Percentiles rank a stretch among this genome's conserved stretches.
phyloP scores from a whole-genome alignment of 2,888 invertebrate genomes.

The Pristionchus exspectatus region DNA sequence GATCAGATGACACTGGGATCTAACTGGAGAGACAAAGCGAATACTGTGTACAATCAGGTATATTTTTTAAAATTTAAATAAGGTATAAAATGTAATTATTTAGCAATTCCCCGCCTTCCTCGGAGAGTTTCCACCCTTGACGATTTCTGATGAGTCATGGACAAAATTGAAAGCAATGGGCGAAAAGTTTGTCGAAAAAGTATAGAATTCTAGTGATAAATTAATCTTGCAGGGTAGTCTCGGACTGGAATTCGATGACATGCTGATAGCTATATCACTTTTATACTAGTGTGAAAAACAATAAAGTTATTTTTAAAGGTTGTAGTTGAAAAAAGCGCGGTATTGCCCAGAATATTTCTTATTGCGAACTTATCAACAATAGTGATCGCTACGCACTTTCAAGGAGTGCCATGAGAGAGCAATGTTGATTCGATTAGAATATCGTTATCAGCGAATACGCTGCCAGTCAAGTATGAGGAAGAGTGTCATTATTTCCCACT shows the following conservation, averaged over 20 bases:
- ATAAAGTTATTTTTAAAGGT: no score
- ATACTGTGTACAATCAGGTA: not conserved
- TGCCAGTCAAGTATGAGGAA: no score
- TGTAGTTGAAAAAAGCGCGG: no score
- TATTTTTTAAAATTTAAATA: not conserved
- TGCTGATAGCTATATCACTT: not conserved
- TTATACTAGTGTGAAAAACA: no score
- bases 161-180: not conserved
- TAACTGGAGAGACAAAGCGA: not conserved
- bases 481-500: no score
- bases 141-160: not conserved
- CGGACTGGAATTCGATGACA: not conserved
- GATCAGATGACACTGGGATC: not conserved
- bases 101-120: not conserved
- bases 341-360: no score
- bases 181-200: not conserved
- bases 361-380: no score
- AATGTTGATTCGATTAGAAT: no score
- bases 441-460: no score
- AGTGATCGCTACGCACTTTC: no score
- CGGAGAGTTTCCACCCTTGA: slow-evolving; percentile 22
- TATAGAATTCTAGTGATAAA: not conserved
- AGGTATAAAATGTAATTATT: not conserved
- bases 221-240: not conserved
- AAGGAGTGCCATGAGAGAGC: no score